These are phyloP conservation scores for Falco berigora DNA, from an alignment of 2,797 vertebrate genomes.

Conservation along the genomic window DNA sequence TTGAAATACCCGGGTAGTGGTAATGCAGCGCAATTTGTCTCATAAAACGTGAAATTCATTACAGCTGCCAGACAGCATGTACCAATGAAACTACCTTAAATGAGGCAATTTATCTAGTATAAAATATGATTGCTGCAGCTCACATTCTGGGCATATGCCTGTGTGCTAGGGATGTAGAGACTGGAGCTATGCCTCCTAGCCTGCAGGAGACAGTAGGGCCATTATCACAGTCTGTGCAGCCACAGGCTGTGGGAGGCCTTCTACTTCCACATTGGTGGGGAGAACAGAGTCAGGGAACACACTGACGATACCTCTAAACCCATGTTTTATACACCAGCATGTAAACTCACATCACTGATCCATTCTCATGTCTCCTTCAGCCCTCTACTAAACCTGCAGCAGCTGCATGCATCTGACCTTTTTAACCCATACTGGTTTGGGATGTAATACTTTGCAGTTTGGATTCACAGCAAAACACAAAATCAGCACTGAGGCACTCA, in stretches of 20 bases:
- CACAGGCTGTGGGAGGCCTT: neutral
- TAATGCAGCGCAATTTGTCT: neutral
- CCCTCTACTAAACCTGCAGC: neutral
- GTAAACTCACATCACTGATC: neutral
- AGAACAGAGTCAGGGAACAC: neutral
- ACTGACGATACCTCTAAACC: neutral
- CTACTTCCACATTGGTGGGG: neutral
- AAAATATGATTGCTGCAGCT: neutral
- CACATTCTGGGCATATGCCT: neutral
- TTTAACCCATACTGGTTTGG: neutral
- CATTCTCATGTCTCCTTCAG: neutral
- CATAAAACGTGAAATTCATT: neutral
- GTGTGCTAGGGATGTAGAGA: neutral
- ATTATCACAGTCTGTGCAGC: neutral
- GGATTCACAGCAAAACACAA: neutral
- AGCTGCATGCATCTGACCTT: accelerated
- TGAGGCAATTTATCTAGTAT: neutral
- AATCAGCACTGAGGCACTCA: neutral
- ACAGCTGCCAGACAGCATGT: neutral
- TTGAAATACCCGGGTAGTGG: neutral
- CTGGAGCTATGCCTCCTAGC: neutral
- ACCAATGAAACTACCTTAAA: neutral
- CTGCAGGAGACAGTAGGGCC: neutral
- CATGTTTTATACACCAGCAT: neutral
- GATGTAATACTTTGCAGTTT: neutral